Base-by-base conservation (phyloP, 2,797 vertebrate genomes). In the Chelon auratus region DNA sequence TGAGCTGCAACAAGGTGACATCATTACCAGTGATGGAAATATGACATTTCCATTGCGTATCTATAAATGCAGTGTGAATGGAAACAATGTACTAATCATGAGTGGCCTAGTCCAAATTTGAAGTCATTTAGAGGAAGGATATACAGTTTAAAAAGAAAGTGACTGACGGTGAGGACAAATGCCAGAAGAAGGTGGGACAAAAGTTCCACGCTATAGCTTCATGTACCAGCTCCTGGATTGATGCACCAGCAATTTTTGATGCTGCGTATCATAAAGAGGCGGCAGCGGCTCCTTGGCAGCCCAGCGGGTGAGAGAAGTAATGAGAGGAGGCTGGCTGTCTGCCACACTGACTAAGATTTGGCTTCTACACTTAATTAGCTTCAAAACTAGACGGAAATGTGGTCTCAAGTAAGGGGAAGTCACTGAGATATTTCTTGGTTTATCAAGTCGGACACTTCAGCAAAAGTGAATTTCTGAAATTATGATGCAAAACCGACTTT, bases 331-430 rank as follows among this genome's bases (percentile, higher is more conserved):
- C 61, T 78, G 71, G 54, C 70, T 75, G 72, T 62, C 75, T 73
- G 74, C 52, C 59, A 76, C 40, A 33, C 63, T 56, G 62, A 72
- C 61, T 62, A 56, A 78, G 57, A 86, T 77, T 63, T 68, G 63
- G 69, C 66, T 74, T 26, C 47, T 48, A 55, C 60, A 85, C 78
- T 70, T 82, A 89, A 89, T 91, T 82, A 90, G 74, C 60, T 57
- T 54, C 51, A 55, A 50, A 81, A 80, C 63, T 62, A 43, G 53
- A 64, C 69, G 78, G 82, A 88, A 62, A 64, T 9, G 1, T 37
- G 37, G 26, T 45, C 78, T 73, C 40, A 86, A 86, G 83, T 68
- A 80, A 71, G 83, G 22, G 82, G 47, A 72, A 77, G 53, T 33
- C 11, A 0, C 54, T 42, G 15, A 71, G 64, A 74, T 56, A 65